Evolutionary conservation across 2,888 invertebrate genomes (phyloP).

Genomic region (Rotaria magnacalcarata): DNA sequence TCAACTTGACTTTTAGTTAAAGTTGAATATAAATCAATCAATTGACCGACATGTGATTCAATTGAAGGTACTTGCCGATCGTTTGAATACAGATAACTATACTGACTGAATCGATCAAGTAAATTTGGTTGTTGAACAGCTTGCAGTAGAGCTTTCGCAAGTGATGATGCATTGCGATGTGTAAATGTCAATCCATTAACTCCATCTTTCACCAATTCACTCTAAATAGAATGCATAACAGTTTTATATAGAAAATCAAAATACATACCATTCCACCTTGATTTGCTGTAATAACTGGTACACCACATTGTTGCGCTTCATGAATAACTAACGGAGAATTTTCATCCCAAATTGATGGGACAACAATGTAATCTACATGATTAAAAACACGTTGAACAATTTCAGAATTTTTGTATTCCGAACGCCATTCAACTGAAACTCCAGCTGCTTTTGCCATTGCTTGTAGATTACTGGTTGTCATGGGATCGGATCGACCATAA

Average conservation of each 20-base stretch:
- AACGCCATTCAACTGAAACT: not conserved
- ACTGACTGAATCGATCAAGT: not conserved
- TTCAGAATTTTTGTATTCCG: constrained; percentile 20
- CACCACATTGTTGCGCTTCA: not conserved
- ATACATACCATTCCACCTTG: not conserved
- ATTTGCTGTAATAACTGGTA: constrained; percentile 16
- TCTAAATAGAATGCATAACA: not conserved
- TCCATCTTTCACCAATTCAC: constrained; percentile 24
- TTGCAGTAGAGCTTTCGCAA: not conserved
- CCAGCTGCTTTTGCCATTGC: not conserved
- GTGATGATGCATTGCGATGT: not conserved
- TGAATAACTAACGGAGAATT: constrained; percentile 19
- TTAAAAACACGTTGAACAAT: not conserved
- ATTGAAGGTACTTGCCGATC: not conserved
- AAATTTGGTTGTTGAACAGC: not conserved
- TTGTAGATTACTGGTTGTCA: not conserved
- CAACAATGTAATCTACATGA: constrained; percentile 3
- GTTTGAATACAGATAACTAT: not conserved
- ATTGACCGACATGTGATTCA: not conserved
- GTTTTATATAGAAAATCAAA: no score
- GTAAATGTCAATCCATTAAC: not conserved
- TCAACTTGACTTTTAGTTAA: not conserved
- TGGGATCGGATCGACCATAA: not conserved
- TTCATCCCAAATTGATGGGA: constrained; percentile 19
- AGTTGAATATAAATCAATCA: not conserved